Conservation (phyloP, 2,113 vertebrate species). For the Hippocampus comes region DNA sequence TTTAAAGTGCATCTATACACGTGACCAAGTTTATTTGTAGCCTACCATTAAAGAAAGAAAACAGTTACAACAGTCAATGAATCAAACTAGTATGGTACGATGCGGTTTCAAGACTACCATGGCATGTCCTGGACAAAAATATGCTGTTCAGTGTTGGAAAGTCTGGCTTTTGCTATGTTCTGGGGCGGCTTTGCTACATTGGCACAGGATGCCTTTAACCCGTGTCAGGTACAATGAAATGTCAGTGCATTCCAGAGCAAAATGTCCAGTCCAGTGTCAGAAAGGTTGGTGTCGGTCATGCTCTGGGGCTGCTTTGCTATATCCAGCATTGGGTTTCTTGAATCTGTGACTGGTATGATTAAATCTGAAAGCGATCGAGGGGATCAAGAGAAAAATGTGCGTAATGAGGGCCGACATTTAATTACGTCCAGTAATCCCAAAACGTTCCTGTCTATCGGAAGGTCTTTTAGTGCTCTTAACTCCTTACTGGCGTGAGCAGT, state of each 20-base stretch:
- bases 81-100: neutral
- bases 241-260: neutral
- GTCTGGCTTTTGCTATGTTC: too few species aligned
- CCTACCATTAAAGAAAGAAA: neutral
- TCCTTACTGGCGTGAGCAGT: neutral
- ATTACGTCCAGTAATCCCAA: neutral
- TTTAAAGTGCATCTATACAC: neutral
- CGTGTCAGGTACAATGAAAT: neutral
- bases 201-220: neutral
- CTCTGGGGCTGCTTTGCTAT: too few species aligned
- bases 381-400: neutral
- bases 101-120: too few species aligned
- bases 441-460: neutral
- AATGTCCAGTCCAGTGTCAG: neutral
- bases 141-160: too few species aligned
- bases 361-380: neutral
- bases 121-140: neutral
- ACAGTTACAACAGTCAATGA: neutral
- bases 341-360: too few species aligned
- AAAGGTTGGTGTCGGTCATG: neutral
- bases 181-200: too few species aligned
- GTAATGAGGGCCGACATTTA: neutral
- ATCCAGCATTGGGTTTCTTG: neutral
- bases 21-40: neutral
- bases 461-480: neutral